These are phyloP conservation scores for Gobiocypris rarus DNA, from an alignment of 2,113 vertebrate genomes.

Conservation along the genomic window DNA sequence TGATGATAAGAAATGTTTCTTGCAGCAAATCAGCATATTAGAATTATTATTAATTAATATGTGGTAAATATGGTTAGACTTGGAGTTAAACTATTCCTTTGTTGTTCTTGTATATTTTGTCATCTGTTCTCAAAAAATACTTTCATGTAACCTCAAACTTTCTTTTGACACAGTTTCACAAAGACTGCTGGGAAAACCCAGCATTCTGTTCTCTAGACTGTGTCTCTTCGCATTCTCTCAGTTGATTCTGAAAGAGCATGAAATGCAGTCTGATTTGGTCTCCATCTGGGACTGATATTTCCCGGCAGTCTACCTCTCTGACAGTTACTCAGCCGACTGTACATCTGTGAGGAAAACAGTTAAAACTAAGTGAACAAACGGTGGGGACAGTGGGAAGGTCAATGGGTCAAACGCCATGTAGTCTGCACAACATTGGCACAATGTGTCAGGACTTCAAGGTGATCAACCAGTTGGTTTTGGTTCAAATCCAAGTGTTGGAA, in stretches of 20 bases:
- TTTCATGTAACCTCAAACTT: slow-evolving; percentile 13
- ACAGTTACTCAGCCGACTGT: slow-evolving; percentile 20
- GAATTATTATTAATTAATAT: background rate
- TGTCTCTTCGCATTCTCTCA: background rate
- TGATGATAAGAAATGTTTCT: background rate
- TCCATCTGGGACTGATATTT: slow-evolving; percentile 8
- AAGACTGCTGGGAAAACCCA: slow-evolving; percentile 20
- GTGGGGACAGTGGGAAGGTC: background rate
- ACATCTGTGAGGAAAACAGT: background rate
- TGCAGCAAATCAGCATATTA: background rate
- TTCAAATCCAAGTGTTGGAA: background rate
- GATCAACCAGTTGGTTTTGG: background rate
- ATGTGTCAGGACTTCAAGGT: background rate
- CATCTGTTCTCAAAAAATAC: background rate
- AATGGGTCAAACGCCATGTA: background rate
- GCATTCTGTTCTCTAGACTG: slow-evolving; percentile 21
- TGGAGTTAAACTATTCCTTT: background rate
- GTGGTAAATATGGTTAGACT: background rate
- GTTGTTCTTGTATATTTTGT: background rate
- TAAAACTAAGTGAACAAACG: background rate
- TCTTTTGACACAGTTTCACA: slow-evolving; percentile 31
- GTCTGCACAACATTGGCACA: background rate
- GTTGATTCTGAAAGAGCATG: slow-evolving; percentile 18
- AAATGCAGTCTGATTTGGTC: slow-evolving; percentile 9
- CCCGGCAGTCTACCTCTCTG: slow-evolving; percentile 3